Evolutionary conservation across 2,888 invertebrate genomes (phyloP).

Genomic region (Ophonus ardosiacus): DNA sequence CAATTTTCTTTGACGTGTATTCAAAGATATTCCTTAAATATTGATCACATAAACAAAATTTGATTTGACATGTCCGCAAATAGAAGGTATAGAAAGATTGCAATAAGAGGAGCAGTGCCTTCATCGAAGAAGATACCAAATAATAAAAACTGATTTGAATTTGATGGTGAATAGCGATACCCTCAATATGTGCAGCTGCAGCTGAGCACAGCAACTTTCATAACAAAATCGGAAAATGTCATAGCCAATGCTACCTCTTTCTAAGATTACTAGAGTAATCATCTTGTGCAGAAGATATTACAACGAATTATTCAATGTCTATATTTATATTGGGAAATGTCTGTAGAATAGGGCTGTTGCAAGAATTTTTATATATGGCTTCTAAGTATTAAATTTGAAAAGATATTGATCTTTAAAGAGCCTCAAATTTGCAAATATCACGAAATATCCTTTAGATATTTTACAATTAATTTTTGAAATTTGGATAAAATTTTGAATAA

Average conservation of each 20-base stretch:
- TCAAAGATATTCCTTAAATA: background rate
- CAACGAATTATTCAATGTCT: background rate
- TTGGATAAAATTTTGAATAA: too few relatives aligned
- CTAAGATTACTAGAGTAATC: background rate
- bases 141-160: constrained; percentile 7
- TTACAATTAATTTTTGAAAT: too few relatives aligned
- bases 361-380: too few relatives aligned
- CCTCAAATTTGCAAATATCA: too few relatives aligned
- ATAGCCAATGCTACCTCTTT: background rate
- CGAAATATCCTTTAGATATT: too few relatives aligned
- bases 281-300: background rate
- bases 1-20: background rate
- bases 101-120: background rate
- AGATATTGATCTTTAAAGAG: too few relatives aligned
- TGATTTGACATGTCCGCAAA: background rate
- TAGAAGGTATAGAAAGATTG: background rate
- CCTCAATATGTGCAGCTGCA: constrained; percentile 11
- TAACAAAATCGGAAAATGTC: background rate
- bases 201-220: background rate
- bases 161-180: background rate
- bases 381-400: too few relatives aligned
- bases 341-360: too few relatives aligned
- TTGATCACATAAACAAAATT: background rate
- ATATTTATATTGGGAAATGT: too few relatives aligned
- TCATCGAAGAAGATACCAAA: background rate